Percentiles rank a stretch among this genome's conserved stretches.
Evolutionary conservation across 2,797 vertebrate genomes (phyloP).

Genomic region (Hipposideros larvatus): DNA sequence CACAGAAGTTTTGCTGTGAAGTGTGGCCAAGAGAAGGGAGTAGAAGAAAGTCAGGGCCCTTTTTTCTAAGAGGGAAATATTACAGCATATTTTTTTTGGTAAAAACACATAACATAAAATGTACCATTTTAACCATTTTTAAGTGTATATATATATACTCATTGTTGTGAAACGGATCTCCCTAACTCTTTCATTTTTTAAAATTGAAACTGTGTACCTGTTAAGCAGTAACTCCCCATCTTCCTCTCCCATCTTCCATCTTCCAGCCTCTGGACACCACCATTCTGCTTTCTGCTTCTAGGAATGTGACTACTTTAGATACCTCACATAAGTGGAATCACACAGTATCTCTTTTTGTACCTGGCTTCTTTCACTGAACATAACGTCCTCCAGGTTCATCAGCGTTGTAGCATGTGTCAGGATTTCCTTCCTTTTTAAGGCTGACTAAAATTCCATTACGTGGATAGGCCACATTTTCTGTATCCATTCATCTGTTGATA

Average conservation of each 20-base stretch:
- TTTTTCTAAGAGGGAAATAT: not conserved
- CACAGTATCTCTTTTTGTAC: not conserved
- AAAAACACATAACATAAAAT: not conserved
- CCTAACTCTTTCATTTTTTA: not conserved
- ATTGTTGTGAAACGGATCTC: not conserved
- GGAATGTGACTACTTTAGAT: not conserved
- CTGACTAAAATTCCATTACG: no score
- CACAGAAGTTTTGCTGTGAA: no score
- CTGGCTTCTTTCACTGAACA: not conserved
- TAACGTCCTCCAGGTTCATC: not conserved
- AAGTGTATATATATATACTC: no score
- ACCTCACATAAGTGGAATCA: fast-evolving
- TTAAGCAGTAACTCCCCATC: not conserved
- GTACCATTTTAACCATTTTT: not conserved
- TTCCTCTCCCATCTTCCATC: no score
- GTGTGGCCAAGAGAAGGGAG: not conserved
- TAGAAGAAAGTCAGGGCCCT: not conserved
- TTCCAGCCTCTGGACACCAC: no score
- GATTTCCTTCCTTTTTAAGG: no score
- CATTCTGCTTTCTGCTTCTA: not conserved
- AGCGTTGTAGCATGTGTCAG: no score
- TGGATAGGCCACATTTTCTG: no score
- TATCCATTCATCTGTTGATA: no score
- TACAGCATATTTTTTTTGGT: not conserved
- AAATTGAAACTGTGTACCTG: not conserved